Evolutionary conservation across 2,113 vertebrate species (phyloP), one percentile per base, ranked within the genome.

Genomic region (Atrichornis clamosus): DNA sequence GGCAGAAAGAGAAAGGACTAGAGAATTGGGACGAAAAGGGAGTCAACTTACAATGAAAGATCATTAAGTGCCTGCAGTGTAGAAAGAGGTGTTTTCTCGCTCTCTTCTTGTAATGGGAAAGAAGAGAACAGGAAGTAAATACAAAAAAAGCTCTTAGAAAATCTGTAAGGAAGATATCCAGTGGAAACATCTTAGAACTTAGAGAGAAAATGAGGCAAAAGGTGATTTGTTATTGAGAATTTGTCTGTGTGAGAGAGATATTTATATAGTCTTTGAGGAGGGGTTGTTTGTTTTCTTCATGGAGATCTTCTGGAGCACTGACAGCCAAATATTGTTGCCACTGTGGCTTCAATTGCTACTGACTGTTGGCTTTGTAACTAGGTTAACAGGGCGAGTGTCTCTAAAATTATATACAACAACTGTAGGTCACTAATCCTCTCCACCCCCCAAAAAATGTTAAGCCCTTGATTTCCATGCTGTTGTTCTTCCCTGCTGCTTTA

Each of bases 361-460:
- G 76, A 89, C 68, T 49, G 44, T 86, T 95, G 82, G 82, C 60
- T 94, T 90, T 93, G 65, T 91, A 95, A 91, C 87, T 90, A 37
- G 91, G 89, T 93, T 97, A 94, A 70, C 76, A 85, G 84, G 78
- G 60, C 2, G 4, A 95, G 69, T 53, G 79, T 65, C 87, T 94
- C 89, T 91, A 89, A 97, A 96, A 95, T 95, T 90, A 91, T 39
- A 89, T 91, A 69, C 65, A 37, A 11, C 96, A 92, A 90, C 87
- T 92, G 78, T 91, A 97, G 95, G 75, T 95, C 92, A 91, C 81
- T 95, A 93, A 96, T 94, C 92, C 65, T 94, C 42, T 97, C 93
- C 91, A 84, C 84, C 67, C 58, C 60, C 15, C 63, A 27, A 69
- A 86, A 95, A 87, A 78, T 90, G 81, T 75, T 91, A 94, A 91